Evolutionary conservation across 2,797 vertebrate genomes (phyloP).

Genomic region (Poecilia picta): DNA sequence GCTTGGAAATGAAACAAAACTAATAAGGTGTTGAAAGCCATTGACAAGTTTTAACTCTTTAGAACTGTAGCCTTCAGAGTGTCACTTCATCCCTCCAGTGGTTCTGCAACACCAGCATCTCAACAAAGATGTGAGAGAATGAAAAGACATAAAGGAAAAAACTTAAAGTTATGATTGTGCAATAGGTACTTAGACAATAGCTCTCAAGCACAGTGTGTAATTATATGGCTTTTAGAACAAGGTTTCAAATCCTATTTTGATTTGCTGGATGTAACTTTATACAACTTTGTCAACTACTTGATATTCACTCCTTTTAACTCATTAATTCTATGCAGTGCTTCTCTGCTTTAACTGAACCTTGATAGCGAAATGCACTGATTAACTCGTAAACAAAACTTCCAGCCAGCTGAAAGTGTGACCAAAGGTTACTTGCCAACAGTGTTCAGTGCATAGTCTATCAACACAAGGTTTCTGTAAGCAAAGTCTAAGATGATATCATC

Average conservation of each 20-base stretch:
- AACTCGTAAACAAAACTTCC: constrained; percentile 26
- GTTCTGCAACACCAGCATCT: not conserved
- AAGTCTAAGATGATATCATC: constrained; percentile 38
- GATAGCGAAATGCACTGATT: constrained; percentile 9
- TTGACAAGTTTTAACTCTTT: not conserved
- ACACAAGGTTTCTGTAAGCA: constrained; percentile 5
- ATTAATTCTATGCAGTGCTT: not conserved
- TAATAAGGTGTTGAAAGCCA: not conserved
- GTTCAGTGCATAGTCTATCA: constrained; percentile 33
- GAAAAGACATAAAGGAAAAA: not conserved
- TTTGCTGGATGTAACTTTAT: constrained; percentile 5
- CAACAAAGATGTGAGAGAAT: not conserved
- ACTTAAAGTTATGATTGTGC: too few species aligned
- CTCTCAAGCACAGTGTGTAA: not conserved
- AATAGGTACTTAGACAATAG: too few species aligned
- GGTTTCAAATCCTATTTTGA: not conserved
- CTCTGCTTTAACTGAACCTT: constrained; percentile 14
- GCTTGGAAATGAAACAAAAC: not conserved
- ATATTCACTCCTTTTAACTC: not conserved
- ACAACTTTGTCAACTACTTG: not conserved
- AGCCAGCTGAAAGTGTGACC: constrained; percentile 26
- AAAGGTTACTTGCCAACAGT: constrained; percentile 59
- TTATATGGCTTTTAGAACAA: not conserved
- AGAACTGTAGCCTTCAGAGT: not conserved
- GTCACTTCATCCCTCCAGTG: not conserved